A percentile compares a stretch with the other conserved stretches of the same genome.
Conservation (phyloP, 2,797 vertebrate genomes). For the Galago senegalensis region DNA sequence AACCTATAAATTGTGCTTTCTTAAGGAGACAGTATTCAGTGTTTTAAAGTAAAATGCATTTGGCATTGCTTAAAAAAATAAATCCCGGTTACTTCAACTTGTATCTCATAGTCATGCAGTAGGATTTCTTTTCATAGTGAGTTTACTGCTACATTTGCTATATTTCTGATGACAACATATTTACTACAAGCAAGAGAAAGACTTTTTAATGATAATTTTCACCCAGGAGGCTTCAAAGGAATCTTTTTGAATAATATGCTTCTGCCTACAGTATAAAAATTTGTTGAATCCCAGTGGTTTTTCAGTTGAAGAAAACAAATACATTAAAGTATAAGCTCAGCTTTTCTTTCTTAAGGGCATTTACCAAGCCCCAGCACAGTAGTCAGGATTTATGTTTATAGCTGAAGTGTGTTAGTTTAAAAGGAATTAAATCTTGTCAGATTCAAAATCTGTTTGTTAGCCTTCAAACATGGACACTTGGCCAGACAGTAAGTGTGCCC, state of each 20-base stretch:
- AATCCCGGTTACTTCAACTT: conserved; percentile 13
- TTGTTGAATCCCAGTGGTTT: conserved; percentile 29
- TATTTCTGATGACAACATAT: conserved; percentile 53
- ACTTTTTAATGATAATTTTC: conserved; percentile 59
- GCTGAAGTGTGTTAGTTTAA: neutral
- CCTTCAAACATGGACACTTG: neutral
- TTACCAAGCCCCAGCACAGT: neutral
- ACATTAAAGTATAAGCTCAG: neutral
- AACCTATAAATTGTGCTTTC: neutral
- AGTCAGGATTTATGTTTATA: conserved; percentile 16
- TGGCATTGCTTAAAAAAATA: neutral
- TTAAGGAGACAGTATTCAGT: neutral
- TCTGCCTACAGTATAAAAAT: neutral
- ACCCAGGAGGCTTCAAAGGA: neutral
- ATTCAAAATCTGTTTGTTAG: neutral
- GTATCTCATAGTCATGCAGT: neutral
- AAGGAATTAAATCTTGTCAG: neutral
- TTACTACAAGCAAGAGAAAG: conserved; percentile 40
- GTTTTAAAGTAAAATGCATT: conserved; percentile 7
- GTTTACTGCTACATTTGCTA: neutral
- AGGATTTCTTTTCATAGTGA: neutral
- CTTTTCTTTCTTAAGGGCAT: neutral
- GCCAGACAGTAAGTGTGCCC: neutral
- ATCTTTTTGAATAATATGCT: conserved; percentile 54
- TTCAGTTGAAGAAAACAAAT: neutral